Evolutionary conservation across 2,113 vertebrate genomes (phyloP).

Genomic region (Pica pica): DNA sequence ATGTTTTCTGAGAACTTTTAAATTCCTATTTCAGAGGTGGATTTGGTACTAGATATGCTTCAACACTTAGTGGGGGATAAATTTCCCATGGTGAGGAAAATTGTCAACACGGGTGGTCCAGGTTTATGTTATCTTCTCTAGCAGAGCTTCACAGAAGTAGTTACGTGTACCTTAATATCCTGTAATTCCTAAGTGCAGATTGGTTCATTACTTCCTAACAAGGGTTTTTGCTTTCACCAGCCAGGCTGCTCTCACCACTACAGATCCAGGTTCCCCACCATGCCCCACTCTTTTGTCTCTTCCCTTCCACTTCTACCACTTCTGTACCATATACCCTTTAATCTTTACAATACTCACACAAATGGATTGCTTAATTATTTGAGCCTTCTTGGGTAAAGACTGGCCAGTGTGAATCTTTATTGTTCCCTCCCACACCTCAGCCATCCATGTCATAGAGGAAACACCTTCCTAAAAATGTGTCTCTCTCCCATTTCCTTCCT

Average conservation of each 20-base stretch:
- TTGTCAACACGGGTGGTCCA: background rate
- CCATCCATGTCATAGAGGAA: background rate
- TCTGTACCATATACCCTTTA: background rate
- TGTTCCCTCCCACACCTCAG: background rate
- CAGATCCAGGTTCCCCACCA: background rate
- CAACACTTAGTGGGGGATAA: background rate
- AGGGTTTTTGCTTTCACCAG: background rate
- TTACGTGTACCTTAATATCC: background rate
- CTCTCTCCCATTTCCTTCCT: conserved; percentile 8
- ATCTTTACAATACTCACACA: background rate
- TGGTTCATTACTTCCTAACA: background rate
- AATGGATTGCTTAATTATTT: background rate
- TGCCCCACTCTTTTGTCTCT: background rate
- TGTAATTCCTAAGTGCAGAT: background rate
- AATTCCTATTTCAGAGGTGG: background rate
- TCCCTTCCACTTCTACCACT: background rate
- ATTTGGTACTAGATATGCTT: background rate
- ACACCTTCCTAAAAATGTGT: background rate
- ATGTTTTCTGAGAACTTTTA: background rate
- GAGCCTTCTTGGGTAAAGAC: background rate
- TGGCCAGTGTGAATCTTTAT: background rate
- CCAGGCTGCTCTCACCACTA: background rate
- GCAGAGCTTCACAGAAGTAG: background rate
- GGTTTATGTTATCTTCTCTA: background rate
- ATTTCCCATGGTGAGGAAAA: background rate